Base-by-base conservation (phyloP, 2,113 vertebrate genomes). In the Lanius collurio region DNA sequence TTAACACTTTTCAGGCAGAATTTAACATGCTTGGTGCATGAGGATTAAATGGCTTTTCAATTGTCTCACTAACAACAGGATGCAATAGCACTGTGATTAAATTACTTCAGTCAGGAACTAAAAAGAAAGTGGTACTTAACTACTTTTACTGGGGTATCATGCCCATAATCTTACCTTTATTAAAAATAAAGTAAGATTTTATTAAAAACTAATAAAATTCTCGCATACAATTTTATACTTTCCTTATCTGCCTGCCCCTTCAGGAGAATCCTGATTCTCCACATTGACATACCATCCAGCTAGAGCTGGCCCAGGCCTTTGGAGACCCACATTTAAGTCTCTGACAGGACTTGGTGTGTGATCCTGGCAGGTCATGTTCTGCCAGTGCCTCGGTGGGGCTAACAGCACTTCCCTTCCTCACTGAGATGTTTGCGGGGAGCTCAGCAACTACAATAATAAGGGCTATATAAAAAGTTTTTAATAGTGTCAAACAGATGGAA, bases 401-500 rank as follows among this genome's bases (percentile, higher is more conserved):
- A 87, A 64, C 49, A 46, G 83, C 65, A 46, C 73, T 95, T 94
- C 92, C 76, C 86, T 59, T 85, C 89, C 93, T 90, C 86, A 39
- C 76, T 70, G 79, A 19, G 90, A 93, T 90, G 80, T 75, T 91
- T 75, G 80, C 0, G 1, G 69, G 81, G 65, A 92, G 77, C 81
- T 91, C 89, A 57, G 93, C 73, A 82, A 78, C 87, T 91, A 79
- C 91, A 93, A 84, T 65, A 89, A 89, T 75, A 62, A 60, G 53
- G 60, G 65, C 87, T 33, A 84, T 46, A 94, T 64, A 89, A 92
- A 89, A 92, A 91, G 75, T 60, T 91, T 92, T 95, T 87, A 92
- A 92, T 89, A 84, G 96, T 79, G 91, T 95, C 73, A 92, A n/a
- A 15, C 93, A 97, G 95, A 95, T 96, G 95, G 94, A 59, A 33